Base-by-base conservation (phyloP, 64 coral and sea anemone species). In the Stylophora pistillata region DNA sequence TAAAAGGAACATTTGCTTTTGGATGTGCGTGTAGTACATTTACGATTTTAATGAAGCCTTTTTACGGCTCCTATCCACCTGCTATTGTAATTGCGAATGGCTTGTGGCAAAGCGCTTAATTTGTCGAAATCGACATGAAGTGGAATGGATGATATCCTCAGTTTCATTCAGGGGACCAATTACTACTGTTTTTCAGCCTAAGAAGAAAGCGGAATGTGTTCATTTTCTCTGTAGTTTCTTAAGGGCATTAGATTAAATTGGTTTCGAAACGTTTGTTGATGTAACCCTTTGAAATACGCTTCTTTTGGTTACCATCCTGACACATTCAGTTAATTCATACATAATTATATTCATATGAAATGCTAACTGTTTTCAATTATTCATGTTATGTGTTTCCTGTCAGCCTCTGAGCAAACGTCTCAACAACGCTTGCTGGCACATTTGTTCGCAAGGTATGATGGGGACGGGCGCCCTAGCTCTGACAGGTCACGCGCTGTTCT, bases 371-470 rank as follows among this genome's bases (percentile, higher is more conserved):
- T 17, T 23, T 75, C 21, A 16, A 56, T 56, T 16, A 64, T 82
- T 63, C 30, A 21, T 65, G 75, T 53, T 7, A 21, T 76, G 37
- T 76, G 12, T 53, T 52, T 54, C 69, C n/a, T 47, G 15, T 4
- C 30, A 84, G 80, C 34, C 53, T 47, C 5, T 53, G 1, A 33
- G 20, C 6, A 11, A 2, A 70, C 61, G 53, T 25, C 80, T 25
- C 80, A 84, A 25, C 80, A 84, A 21, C 20, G 62, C 10, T 33
- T 84, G 13, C 77, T 93, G 15, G 69, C 26, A 5, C 77, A 77
- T 58, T 16, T 93, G 31, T 88, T 89, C 27, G 56, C 21, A 66
- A 81, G 81, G 27, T 84, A 93, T 58, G 91, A 93, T 74, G 62
- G 16, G 4, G 91, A 93, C 55, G 86, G 14, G 2, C 82, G 70